These are phyloP conservation scores for Irena cyanogastra DNA, from an alignment of 2,113 vertebrate species.

Conservation along the genomic window DNA sequence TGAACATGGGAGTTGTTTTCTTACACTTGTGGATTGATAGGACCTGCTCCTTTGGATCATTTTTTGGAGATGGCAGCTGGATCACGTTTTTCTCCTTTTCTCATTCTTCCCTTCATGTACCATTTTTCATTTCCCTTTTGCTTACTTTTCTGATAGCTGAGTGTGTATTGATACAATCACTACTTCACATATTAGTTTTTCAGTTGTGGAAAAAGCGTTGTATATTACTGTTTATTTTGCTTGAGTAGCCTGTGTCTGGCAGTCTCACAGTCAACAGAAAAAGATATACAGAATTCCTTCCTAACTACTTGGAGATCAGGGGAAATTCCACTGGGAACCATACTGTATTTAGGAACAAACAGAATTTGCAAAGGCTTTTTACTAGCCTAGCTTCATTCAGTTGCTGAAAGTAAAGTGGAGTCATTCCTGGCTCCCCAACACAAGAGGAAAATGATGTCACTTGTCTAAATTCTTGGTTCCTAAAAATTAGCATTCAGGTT, in stretches of 20 bases:
- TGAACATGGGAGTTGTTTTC: neutral
- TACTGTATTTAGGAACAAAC: neutral
- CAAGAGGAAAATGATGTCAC: neutral
- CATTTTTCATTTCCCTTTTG: neutral
- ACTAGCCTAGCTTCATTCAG: neutral
- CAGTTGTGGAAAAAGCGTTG: neutral
- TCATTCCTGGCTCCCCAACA: neutral
- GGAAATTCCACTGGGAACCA: neutral
- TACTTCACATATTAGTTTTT: neutral
- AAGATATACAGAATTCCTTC: neutral
- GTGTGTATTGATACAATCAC: neutral
- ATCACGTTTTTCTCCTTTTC: neutral
- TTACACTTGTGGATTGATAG: neutral
- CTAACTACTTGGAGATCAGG: neutral
- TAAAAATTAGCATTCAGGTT: conserved; percentile 68
- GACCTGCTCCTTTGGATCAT: neutral
- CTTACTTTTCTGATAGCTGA: neutral
- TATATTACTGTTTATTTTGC: neutral
- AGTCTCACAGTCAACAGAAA: neutral
- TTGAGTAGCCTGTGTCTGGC: neutral
- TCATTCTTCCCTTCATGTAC: neutral
- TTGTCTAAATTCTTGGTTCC: conserved; percentile 23
- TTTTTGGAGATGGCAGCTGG: neutral
- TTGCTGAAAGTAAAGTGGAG: neutral
- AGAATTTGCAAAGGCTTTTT: neutral